Evolutionary conservation across 2,888 invertebrate genomes (phyloP), one percentile per base, ranked within the genome.

Genomic region (Cryptosula pallasiana): DNA sequence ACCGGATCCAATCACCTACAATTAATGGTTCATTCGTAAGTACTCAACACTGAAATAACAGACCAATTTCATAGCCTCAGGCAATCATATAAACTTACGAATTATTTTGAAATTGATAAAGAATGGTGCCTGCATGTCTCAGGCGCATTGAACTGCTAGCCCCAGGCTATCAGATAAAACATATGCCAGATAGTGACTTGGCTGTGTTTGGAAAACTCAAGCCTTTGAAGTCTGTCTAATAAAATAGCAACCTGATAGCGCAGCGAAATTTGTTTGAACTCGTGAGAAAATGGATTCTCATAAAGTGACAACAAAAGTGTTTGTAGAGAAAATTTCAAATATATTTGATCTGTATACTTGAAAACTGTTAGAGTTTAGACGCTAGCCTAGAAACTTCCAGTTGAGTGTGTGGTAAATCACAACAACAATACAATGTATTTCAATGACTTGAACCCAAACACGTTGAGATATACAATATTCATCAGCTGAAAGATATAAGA

Each of bases 61-160:
- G 9, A 45, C 45, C 45, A 45, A 23, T 57, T 57, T 57, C 23
- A 29, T 9, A 32, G 32, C 63, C 32, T 63, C 9, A 32, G 32
- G 63, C 63, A 5, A 63, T 5, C 32, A 32, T 63, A 34, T 29
- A 63, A 63, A 25, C 63, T 63, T 34, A 5, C 34, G 32, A 9
- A 63, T 34, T 63, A 63, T 27, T 25, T 63, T 63, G 63, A 63
- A 63, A 32, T 27, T 63, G 63, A 63, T 63, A 63, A 63, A 32
- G 20, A 16, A 1, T 27, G 63, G 63, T 29, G 63, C 32, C 63
- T 63, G n/a, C n/a, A 9, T 13, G 63, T 63, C 63, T 63, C 27
- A 32, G 13, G 9, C 27, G 25, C 27, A 25, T 2, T n/a, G 32
- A 32, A 2, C 5, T 3, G 3, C 16, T 63, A 32, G 29, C 63